Evolutionary conservation across 1,140 invertebrate genomes (phyloP).

Genomic region (Drosophila oshimai): DNA sequence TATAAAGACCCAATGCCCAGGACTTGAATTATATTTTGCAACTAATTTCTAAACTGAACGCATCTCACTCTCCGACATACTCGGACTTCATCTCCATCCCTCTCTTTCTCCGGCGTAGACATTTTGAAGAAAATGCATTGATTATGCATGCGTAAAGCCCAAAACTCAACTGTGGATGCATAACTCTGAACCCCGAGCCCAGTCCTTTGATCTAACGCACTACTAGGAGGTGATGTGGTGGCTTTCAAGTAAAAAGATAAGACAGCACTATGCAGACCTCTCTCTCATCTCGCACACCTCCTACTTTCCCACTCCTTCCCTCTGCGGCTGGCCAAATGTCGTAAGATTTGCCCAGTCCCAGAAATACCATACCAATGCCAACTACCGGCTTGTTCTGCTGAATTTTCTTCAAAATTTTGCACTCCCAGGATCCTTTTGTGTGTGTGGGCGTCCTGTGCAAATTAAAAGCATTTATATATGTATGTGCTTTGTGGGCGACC

Average conservation of each 20-base stretch:
- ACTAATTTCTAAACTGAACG: slow-evolving; percentile 55
- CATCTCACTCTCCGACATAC: slow-evolving; percentile 2
- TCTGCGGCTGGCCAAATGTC: slow-evolving; percentile 11
- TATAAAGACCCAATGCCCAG: slow-evolving; percentile 19
- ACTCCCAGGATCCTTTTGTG: slow-evolving; percentile 41
- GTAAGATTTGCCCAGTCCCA: slow-evolving; percentile 59
- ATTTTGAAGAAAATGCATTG: slow-evolving; percentile 67
- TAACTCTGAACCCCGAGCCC: background rate
- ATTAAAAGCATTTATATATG: slow-evolving; percentile 72
- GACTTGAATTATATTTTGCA: slow-evolving; percentile 61
- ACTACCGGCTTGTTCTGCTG: slow-evolving; percentile 27
- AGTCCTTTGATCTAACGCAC: slow-evolving; percentile 1
- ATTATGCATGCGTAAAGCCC: slow-evolving; percentile 76
- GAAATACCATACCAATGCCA: background rate
- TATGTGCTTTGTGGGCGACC: slow-evolving; percentile 34
- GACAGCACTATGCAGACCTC: slow-evolving; percentile 59
- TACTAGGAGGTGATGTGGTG: slow-evolving; percentile 26
- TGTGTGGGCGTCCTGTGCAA: slow-evolving; percentile 54
- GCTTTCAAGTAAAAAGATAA: slow-evolving; percentile 73
- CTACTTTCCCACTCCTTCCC: background rate
- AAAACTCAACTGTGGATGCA: slow-evolving; percentile 52
- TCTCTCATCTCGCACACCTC: background rate
- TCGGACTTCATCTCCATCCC: background rate
- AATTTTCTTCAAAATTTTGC: slow-evolving; percentile 77
- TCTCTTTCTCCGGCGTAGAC: background rate